phyloP scores from a whole-genome alignment of 2,888 invertebrate species.

The Bedellia somnulentella region DNA sequence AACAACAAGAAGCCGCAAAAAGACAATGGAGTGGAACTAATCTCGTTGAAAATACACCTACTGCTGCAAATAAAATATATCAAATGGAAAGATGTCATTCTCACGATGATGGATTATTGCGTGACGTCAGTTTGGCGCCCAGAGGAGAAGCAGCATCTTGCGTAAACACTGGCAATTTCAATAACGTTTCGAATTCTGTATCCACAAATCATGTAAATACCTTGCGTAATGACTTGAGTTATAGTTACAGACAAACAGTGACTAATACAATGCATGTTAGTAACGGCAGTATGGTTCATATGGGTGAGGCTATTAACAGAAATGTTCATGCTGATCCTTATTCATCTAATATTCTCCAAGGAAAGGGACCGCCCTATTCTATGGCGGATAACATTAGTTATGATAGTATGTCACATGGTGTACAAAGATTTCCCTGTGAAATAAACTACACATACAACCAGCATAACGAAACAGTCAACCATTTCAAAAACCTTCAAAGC shows the following conservation, averaged over 20 bases:
- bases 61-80: constrained; percentile 23
- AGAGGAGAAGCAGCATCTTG: constrained; percentile 66
- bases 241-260: constrained; percentile 19
- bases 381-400: constrained; percentile 27
- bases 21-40: constrained; percentile 35
- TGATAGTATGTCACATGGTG: constrained; percentile 28
- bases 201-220: constrained; percentile 14
- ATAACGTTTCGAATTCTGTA: constrained; percentile 53
- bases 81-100: constrained; percentile 1
- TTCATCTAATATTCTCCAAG: constrained; percentile 40
- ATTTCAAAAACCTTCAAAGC: constrained; percentile 43
- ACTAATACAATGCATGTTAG: constrained; percentile 53
- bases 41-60: constrained; percentile 29
- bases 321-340: constrained; percentile 42
- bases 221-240: constrained; percentile 21
- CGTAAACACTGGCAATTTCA: constrained; percentile 67
- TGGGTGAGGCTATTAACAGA: constrained; percentile 41
- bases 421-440: constrained; percentile 48
- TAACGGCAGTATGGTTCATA: constrained; percentile 30
- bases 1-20: constrained; percentile 45
- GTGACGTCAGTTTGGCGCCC: constrained; percentile 56
- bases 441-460: constrained; percentile 45
- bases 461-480: constrained; percentile 23
- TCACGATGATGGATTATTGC: constrained; percentile 43
- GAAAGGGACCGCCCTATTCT: constrained; percentile 40